Conservation (phyloP, 2,888 invertebrate genomes). For the Phaedon cochleariae region DNA sequence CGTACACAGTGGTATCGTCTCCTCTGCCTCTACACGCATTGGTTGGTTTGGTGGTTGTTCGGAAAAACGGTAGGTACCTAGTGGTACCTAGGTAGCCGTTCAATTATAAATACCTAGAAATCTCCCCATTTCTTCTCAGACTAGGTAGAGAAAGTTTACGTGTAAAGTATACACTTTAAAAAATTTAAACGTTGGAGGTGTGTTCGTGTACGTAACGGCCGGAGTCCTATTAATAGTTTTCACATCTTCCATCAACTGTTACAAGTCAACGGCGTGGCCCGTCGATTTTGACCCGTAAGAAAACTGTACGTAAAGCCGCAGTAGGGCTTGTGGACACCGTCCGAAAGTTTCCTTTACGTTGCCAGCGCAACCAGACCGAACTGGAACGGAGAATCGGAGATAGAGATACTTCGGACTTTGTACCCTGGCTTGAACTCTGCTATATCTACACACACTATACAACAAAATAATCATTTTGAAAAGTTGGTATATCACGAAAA, state of each 20-base stretch:
- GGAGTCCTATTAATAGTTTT: not conserved
- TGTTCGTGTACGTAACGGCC: not conserved
- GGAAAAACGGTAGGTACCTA: no score
- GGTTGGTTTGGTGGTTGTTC: no score
- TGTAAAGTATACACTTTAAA: not conserved
- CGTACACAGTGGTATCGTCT: no score
- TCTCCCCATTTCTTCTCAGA: no score
- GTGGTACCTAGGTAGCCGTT: no score
- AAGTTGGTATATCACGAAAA: slow-evolving; percentile 11
- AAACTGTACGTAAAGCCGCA: not conserved
- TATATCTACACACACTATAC: slow-evolving; percentile 26
- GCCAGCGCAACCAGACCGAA: not conserved
- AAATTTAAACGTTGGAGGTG: not conserved
- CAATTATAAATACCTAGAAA: no score
- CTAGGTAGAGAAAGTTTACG: not conserved
- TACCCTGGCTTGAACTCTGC: slow-evolving; percentile 41
- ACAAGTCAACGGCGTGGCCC: not conserved
- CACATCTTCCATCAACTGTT: not conserved
- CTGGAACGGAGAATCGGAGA: slow-evolving; percentile 1
- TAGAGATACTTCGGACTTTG: slow-evolving; percentile 47
- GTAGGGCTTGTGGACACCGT: not conserved
- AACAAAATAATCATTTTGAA: slow-evolving; percentile 30
- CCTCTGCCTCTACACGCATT: no score
- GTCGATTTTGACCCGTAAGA: not conserved
- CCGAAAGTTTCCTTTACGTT: not conserved